These are phyloP conservation scores for Lathronympha strigana DNA, from an alignment of 2,888 invertebrate genomes.

Conservation along the genomic window DNA sequence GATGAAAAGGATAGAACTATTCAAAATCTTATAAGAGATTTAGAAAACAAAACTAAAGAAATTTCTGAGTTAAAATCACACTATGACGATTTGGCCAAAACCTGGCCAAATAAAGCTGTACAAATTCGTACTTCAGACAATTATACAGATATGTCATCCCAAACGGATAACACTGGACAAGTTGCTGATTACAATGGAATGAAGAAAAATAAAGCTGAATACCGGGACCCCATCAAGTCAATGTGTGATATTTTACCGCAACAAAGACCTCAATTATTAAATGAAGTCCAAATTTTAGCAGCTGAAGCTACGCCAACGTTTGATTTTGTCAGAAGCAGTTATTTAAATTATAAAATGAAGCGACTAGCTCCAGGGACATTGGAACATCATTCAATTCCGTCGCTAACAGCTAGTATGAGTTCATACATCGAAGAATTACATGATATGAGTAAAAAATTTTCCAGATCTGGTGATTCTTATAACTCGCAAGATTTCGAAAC, in stretches of 20 bases:
- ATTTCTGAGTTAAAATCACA: constrained; percentile 54
- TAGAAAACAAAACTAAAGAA: constrained; percentile 60
- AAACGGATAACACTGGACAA: constrained; percentile 50
- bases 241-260: constrained; percentile 45
- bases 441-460: not conserved
- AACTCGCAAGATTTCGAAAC: constrained; percentile 15
- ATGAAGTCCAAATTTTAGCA: constrained; percentile 65
- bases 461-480: not conserved
- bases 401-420: constrained; percentile 44
- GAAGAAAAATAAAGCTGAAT: constrained; percentile 35
- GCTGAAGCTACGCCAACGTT: constrained; percentile 60
- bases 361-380: constrained; percentile 57
- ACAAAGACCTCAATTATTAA: constrained; percentile 48
- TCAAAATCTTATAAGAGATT: constrained; percentile 50
- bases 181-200: constrained; percentile 25
- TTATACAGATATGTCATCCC: constrained; percentile 47
- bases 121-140: constrained; percentile 48
- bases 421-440: constrained; percentile 43
- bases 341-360: constrained; percentile 66
- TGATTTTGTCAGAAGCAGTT: constrained; percentile 58
- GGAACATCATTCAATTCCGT: constrained; percentile 63
- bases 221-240: constrained; percentile 34
- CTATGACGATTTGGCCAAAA: constrained; percentile 56
- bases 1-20: constrained; percentile 49
- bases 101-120: constrained; percentile 46